These are phyloP conservation scores for Heliconius charithonia DNA, from an alignment of 2,888 invertebrate species.

Conservation along the genomic window DNA sequence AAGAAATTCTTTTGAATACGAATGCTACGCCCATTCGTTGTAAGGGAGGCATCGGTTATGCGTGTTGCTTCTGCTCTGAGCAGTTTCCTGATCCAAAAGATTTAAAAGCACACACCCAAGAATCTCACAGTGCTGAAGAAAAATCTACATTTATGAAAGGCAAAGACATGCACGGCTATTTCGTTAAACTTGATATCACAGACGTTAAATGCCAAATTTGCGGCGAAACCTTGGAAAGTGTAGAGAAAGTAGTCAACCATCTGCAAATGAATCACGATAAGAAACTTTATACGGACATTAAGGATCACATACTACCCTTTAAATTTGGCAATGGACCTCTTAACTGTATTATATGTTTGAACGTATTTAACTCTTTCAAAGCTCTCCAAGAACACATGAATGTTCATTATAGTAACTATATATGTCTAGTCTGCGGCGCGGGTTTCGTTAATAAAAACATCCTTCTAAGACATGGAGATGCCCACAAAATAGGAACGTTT, in stretches of 20 bases:
- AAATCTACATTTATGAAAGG: conserved; percentile 63
- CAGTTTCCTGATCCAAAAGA: conserved; percentile 58
- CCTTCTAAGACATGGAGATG: conserved; percentile 58
- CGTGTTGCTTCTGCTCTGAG: conserved; percentile 65
- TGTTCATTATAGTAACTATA: conserved; percentile 55
- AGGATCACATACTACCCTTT: conserved; percentile 55
- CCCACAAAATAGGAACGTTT: conserved; percentile 66
- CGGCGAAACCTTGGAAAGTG: conserved; percentile 35
- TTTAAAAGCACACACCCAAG: conserved; percentile 62
- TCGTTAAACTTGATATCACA: conserved; percentile 56
- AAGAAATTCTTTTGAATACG: conserved; percentile 60
- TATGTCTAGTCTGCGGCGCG: conserved; percentile 54
- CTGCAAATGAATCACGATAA: conserved; percentile 49
- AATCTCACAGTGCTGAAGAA: conserved; percentile 54
- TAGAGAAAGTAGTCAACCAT: conserved; percentile 50
- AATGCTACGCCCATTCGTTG: conserved; percentile 71
- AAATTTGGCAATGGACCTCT: conserved; percentile 52
- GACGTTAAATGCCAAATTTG: conserved; percentile 52
- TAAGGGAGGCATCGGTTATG: conserved; percentile 61
- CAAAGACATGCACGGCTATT: conserved; percentile 51
- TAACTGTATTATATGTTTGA: conserved; percentile 53
- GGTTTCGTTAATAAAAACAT: conserved; percentile 54
- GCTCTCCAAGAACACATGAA: conserved; percentile 57
- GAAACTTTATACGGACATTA: conserved; percentile 49
- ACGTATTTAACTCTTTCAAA: conserved; percentile 54